phyloP scores from a whole-genome alignment of 2,888 invertebrate species.

The Himalopsyche kuldschensis region DNA sequence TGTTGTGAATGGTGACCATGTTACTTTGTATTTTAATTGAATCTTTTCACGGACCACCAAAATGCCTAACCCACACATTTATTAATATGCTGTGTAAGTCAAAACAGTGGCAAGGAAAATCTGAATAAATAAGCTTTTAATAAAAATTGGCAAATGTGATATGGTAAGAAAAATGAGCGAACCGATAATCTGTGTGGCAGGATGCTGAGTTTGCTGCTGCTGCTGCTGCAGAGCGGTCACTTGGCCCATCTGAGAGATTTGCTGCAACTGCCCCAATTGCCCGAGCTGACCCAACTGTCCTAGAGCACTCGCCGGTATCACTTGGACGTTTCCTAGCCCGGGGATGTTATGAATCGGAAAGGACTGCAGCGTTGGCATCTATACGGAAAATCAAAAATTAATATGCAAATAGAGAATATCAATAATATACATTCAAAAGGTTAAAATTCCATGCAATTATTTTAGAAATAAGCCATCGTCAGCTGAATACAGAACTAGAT shows the following conservation, averaged over 20 bases:
- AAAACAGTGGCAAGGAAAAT: too few relatives aligned
- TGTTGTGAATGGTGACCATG: too few relatives aligned
- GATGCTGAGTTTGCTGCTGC: conserved; percentile 49
- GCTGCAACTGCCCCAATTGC: conserved; percentile 39
- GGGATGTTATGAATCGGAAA: conserved; percentile 77
- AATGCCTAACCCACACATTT: too few relatives aligned
- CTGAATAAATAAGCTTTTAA: neutral
- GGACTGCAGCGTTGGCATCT: conserved; percentile 66
- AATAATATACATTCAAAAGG: neutral
- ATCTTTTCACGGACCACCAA: too few relatives aligned
- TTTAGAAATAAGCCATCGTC: too few relatives aligned
- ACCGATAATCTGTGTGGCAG: conserved; percentile 42
- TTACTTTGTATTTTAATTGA: too few relatives aligned
- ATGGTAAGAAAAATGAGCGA: conserved; percentile 25
- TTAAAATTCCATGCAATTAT: too few relatives aligned
- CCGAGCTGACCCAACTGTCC: conserved; percentile 43
- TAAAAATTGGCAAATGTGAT: neutral
- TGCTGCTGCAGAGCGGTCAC: conserved; percentile 47
- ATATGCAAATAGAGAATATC: neutral
- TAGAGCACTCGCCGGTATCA: conserved; percentile 70
- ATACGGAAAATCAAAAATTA: conserved; percentile 22
- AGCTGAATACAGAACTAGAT: too few relatives aligned
- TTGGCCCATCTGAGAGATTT: conserved; percentile 32
- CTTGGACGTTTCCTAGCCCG: conserved; percentile 80
- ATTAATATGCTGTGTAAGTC: too few relatives aligned